Percentiles rank a stretch among this genome's conserved stretches.
phyloP scores from a whole-genome alignment of 2,888 invertebrate species.

The Orthosia incerta region DNA sequence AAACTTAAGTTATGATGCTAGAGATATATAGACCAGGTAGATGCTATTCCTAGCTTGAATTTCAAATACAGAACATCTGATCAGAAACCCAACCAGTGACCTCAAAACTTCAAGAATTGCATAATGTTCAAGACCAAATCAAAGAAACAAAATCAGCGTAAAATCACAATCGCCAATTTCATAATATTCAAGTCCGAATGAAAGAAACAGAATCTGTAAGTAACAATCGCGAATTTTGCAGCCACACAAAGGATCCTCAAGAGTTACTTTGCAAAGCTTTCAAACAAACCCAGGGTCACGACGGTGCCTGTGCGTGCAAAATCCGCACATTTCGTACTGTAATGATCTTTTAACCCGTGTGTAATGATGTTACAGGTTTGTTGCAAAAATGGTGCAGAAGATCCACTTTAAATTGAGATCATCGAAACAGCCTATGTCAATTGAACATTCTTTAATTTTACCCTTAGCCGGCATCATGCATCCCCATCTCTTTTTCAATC shows the following conservation, averaged over 20 bases:
- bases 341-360: slow-evolving; percentile 66
- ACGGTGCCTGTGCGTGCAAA: slow-evolving; percentile 55
- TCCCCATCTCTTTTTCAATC: too few species aligned
- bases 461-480: too few species aligned
- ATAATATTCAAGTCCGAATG: not conserved
- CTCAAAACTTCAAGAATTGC: not conserved
- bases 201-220: not conserved
- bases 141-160: not conserved
- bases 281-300: slow-evolving; percentile 57
- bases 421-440: not conserved
- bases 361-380: slow-evolving; percentile 33
- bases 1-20: too few species aligned
- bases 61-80: too few species aligned
- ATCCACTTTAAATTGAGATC: not conserved
- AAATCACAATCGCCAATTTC: not conserved
- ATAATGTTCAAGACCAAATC: not conserved
- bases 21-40: too few species aligned
- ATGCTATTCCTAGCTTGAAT: too few species aligned
- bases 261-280: slow-evolving; percentile 49
- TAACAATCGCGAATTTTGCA: slow-evolving; percentile 36
- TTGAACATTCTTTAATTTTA: too few species aligned
- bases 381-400: slow-evolving; percentile 26
- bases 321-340: slow-evolving; percentile 49
- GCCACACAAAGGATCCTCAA: slow-evolving; percentile 44
- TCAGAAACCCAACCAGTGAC: not conserved